Base-by-base conservation (phyloP, 2,888 invertebrate genomes). In the Urechis unicinctus region DNA sequence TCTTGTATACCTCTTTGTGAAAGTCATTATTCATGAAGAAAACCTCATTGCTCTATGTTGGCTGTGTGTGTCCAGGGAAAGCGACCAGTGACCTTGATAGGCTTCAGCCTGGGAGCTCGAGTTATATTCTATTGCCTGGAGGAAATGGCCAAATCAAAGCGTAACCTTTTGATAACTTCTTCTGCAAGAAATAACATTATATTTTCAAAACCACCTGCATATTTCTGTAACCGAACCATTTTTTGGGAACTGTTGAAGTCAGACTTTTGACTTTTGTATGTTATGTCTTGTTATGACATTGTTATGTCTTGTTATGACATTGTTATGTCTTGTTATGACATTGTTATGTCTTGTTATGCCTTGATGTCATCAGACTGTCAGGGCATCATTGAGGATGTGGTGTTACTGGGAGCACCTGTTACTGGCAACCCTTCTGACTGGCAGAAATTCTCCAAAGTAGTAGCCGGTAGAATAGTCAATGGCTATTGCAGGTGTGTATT, bases 81-180 rank as follows among this genome's bases (percentile, higher is more conserved):
- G 65, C 72, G 86, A 41, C 86, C 86, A 2, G 84, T 86, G 28
- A 83, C 85, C 1, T 75, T 86, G 50, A 81, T 85, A 57, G 85
- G 86, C 3, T 85, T 83, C 70, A 84, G 84, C 64, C 78, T 86
- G 17, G 86, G 86, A n/a, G 85, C 85, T 2, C 75, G 85, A 56
- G 85, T 85, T 42, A 84, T 86, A 60, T 86, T 82, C 72, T 84
- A 83, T 67, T 86, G 85, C 70, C 78, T 86, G 25, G 74, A 82
- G 65, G 82, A 83, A 64, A 69, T 81, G 70, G 68, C 74, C 31
- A 76, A 72, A 57, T 59, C 79, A 57, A 73, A 72, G 69, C 70
- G 74, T 74, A 60, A 42, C 41, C 13, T 22, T 28, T 5, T n/a
- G n/a, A n/a, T 25, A 50, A 31, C 6, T 50, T 36, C 2, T 36